Conservation (phyloP, 1,140 invertebrate species). For the Bombus cullumanus region DNA sequence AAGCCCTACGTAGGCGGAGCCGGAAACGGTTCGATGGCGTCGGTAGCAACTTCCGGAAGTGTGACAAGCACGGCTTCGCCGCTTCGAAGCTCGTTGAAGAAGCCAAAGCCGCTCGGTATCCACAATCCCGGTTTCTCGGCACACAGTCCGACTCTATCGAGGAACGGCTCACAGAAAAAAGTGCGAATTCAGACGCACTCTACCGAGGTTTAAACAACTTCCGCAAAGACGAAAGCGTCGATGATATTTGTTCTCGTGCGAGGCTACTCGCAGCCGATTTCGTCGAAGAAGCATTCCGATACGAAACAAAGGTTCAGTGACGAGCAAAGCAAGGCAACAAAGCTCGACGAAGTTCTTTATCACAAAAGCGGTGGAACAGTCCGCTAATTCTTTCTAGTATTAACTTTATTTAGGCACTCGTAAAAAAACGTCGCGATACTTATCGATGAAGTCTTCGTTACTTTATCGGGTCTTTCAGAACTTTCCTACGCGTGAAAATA, state of each 20-base stretch:
- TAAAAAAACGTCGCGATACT: not conserved
- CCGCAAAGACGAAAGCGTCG: not conserved
- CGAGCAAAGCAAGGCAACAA: too few relatives aligned
- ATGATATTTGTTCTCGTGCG: not conserved
- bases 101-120: slow-evolving; percentile 90
- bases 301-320: not conserved
- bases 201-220: slow-evolving; percentile 88
- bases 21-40: slow-evolving; percentile 90
- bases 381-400: too few relatives aligned
- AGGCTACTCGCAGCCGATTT: not conserved
- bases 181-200: slow-evolving; percentile 94
- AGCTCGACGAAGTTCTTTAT: not conserved
- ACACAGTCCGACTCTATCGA: slow-evolving; percentile 89
- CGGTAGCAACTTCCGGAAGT: slow-evolving; percentile 87
- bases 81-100: slow-evolving; percentile 91
- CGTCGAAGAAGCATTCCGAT: slow-evolving; percentile 3
- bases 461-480: not conserved
- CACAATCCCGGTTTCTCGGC: slow-evolving; percentile 93
- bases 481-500: too few relatives aligned
- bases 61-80: slow-evolving; percentile 87
- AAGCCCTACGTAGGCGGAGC: slow-evolving; percentile 89
- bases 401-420: not conserved
- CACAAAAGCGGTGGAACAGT: not conserved
- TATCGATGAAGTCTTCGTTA: not conserved
- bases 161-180: slow-evolving; percentile 93